These are phyloP conservation scores for Sparus aurata DNA, from an alignment of 2,797 vertebrate species.

Conservation along the genomic window DNA sequence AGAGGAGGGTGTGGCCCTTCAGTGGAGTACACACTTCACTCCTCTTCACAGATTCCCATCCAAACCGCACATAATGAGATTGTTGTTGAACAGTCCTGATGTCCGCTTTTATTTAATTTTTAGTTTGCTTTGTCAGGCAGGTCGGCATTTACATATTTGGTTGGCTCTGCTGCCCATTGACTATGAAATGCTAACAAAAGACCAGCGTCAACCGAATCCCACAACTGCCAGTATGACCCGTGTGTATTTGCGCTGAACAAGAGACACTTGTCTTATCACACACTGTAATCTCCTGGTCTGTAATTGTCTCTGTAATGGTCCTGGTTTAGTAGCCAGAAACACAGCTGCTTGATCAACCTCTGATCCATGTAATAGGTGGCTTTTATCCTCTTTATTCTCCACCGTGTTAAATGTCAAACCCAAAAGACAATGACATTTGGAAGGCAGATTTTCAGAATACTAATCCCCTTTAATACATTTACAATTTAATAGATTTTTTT, in stretches of 20 bases:
- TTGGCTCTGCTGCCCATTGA: neutral
- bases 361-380: constrained; percentile 8
- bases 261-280: neutral
- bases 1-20: constrained; percentile 12
- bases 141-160: constrained; percentile 13
- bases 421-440: constrained; percentile 28
- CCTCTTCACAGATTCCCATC: constrained; percentile 26
- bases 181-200: constrained; percentile 5
- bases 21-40: constrained; percentile 28
- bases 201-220: neutral
- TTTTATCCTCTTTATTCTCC: constrained; percentile 32
- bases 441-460: constrained; percentile 40
- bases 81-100: constrained; percentile 19
- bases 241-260: constrained; percentile 14
- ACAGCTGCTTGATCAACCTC: constrained; percentile 18
- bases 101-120: constrained; percentile 13
- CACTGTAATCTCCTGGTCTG: constrained; percentile 17
- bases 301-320: constrained; percentile 18
- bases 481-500: constrained; percentile 33
- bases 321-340: constrained; percentile 22
- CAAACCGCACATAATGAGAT: constrained; percentile 6
- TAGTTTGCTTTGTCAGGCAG: neutral
- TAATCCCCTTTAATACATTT: constrained; percentile 26
- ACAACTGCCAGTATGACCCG: constrained; percentile 2
- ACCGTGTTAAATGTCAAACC: neutral